Evolutionary conservation across 2,113 vertebrate species (phyloP).

Genomic region (Cheirogaleus medius): DNA sequence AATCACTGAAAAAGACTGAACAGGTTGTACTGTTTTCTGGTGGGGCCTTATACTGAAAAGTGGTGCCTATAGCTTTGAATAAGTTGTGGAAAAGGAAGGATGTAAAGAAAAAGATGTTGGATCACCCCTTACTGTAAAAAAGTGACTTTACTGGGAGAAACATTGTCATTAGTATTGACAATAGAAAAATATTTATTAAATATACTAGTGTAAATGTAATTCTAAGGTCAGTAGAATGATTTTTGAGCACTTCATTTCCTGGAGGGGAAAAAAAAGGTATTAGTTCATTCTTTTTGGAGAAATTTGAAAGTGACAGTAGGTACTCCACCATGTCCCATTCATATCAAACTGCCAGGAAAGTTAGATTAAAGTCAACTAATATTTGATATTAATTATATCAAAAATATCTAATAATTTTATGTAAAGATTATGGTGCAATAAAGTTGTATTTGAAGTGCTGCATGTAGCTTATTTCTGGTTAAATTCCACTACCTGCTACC

Average conservation of each 20-base stretch:
- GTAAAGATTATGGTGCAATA: neutral
- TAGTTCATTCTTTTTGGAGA: neutral
- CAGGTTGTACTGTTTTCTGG: neutral
- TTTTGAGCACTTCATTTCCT: neutral
- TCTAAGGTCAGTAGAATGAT: neutral
- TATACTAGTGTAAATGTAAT: neutral
- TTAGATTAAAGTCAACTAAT: neutral
- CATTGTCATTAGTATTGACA: neutral
- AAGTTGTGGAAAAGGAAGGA: neutral
- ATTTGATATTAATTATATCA: neutral
- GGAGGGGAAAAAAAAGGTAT: neutral
- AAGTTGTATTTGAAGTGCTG: neutral
- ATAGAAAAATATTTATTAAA: slow-evolving; percentile 26
- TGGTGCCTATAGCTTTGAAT: neutral
- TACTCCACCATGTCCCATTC: neutral
- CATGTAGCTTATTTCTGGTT: neutral
- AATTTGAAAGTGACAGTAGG: neutral
- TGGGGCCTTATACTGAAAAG: neutral
- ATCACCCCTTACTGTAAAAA: neutral
- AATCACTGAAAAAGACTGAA: neutral
- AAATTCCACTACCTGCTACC: neutral
- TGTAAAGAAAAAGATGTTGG: neutral
- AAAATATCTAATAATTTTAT: neutral
- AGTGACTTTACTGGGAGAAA: neutral
- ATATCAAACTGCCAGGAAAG: neutral